These are phyloP conservation scores for Cyanoderma ruficeps DNA, from an alignment of 2,113 vertebrate genomes.

Conservation along the genomic window DNA sequence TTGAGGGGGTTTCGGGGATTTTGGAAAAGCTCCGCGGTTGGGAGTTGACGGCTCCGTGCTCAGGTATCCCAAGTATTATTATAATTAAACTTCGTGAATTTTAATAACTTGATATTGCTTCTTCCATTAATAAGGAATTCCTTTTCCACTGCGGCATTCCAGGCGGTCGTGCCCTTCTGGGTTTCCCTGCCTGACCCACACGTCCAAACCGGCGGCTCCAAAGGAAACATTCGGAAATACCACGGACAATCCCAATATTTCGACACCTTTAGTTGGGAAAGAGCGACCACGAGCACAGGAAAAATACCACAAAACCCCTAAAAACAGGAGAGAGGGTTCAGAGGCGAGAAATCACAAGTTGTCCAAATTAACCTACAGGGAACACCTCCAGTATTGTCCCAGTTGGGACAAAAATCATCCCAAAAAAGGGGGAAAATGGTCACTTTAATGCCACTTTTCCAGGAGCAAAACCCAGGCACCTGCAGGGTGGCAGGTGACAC, in stretches of 20 bases:
- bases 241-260: not conserved
- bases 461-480: not conserved
- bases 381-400: not conserved
- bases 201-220: rapidly evolving
- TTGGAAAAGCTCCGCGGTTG: rapidly evolving
- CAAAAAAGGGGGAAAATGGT: rapidly evolving
- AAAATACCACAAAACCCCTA: not conserved
- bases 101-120: too few relatives aligned
- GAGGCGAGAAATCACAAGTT: not conserved
- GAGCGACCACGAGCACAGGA: not conserved
- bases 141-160: not conserved
- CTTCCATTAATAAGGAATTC: not conserved
- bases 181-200: not conserved
- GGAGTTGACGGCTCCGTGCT: not conserved
- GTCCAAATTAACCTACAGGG: not conserved
- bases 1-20: not conserved
- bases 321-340: not conserved
- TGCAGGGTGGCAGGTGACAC: not conserved
- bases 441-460: not conserved
- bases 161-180: rapidly evolving
- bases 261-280: rapidly evolving
- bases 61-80: not conserved
- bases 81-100: too few relatives aligned
- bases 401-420: not conserved
- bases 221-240: not conserved